Conservation (phyloP, 1,140 invertebrate species). For the Arctopsyche grandis region DNA sequence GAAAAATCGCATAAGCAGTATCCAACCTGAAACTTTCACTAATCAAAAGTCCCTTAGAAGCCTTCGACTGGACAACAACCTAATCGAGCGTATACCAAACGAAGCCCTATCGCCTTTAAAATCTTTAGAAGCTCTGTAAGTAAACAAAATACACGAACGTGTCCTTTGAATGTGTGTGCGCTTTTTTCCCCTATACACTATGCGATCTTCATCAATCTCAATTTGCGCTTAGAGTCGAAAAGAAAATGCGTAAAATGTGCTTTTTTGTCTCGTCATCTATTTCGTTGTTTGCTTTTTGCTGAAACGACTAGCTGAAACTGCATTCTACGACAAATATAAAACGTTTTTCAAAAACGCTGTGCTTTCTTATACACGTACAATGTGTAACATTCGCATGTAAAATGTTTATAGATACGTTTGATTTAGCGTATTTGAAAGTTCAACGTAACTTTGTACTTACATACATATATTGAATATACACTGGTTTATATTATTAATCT, state of each 20-base stretch:
- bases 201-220: background rate
- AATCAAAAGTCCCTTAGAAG: slow-evolving; percentile 70
- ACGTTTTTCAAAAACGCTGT: no score
- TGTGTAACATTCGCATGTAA: background rate
- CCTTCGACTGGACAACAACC: slow-evolving; percentile 74
- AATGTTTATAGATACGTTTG: background rate
- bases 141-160: slow-evolving; percentile 55
- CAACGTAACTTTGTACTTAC: no score
- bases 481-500: no score
- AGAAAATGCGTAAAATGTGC: slow-evolving; percentile 15
- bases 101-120: slow-evolving; percentile 69
- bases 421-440: background rate
- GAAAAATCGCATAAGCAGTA: slow-evolving; percentile 71
- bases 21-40: slow-evolving; percentile 68
- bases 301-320: no score
- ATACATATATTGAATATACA: no score
- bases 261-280: background rate
- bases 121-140: slow-evolving; percentile 75
- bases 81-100: slow-evolving; percentile 70
- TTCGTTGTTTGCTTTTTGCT: no score
- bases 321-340: no score
- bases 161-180: background rate
- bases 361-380: background rate
- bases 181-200: background rate
- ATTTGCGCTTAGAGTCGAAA: slow-evolving; percentile 3